These are phyloP conservation scores for Chaetogeoica ovagalla DNA, from an alignment of 2,888 invertebrate genomes.

Conservation along the genomic window DNA sequence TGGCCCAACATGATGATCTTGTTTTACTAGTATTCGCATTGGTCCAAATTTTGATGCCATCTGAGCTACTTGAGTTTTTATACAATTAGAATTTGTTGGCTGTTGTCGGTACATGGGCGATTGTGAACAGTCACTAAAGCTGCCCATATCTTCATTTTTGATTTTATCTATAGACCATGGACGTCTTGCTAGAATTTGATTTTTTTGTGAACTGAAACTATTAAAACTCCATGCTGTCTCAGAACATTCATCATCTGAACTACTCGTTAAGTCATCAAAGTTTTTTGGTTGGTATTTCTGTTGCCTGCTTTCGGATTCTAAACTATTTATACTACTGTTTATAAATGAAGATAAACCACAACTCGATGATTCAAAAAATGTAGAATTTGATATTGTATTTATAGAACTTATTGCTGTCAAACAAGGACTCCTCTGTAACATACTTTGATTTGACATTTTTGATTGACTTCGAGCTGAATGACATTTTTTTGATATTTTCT, in stretches of 20 bases:
- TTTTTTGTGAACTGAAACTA: conserved; percentile 44
- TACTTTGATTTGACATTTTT: conserved; percentile 18
- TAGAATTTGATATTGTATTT: conserved; percentile 43
- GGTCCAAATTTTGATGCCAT: conserved; percentile 64
- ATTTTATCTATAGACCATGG: conserved; percentile 54
- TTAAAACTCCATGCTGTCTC: conserved; percentile 64
- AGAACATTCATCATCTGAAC: conserved; percentile 59
- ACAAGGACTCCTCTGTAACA: conserved; percentile 46
- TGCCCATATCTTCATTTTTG: conserved; percentile 57
- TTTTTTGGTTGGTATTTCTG: conserved; percentile 19
- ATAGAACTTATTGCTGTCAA: conserved; percentile 29
- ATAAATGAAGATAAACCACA: conserved; percentile 46
- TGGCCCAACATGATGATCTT: conserved; percentile 74
- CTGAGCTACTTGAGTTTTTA: conserved; percentile 36
- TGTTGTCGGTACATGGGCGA: conserved; percentile 32
- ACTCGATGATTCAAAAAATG: conserved; percentile 44
- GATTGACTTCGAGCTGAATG: neutral
- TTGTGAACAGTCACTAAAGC: conserved; percentile 57
- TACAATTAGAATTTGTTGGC: conserved; percentile 11
- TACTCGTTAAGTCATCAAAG: conserved; percentile 37
- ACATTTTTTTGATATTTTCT: conserved; percentile 35
- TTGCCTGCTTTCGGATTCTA: conserved; percentile 15
- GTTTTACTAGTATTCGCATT: conserved; percentile 66
- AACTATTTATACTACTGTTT: conserved; percentile 20
- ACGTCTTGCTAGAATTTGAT: conserved; percentile 39